Base-by-base conservation (phyloP, 1,140 invertebrate species). In the Solenopsis fugax region DNA sequence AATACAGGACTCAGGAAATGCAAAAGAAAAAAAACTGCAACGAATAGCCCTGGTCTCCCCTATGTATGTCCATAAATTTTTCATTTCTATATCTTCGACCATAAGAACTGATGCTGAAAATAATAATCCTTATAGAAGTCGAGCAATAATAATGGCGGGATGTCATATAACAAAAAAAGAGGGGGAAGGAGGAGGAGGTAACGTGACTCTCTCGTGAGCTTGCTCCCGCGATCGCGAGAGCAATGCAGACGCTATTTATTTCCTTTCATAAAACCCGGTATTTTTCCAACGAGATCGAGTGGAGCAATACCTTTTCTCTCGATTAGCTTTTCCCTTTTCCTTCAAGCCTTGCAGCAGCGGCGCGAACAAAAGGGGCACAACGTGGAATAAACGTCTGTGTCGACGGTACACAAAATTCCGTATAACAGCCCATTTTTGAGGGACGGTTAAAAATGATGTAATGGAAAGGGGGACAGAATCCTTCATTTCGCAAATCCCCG, bases 281-380 rank as follows among this genome's bases (percentile, higher is more conserved):
- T 84, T 75, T 84, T 84, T 62, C 69, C 80, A 54, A 84, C 80
- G 80, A 84, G 80, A 84, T 84, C 80, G 80, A 84, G 80, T 84
- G 69, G 69, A 60, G 80, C 80, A 84, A 84, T 84, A 84, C 69
- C 80, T 84, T 84, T 84, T 73, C 69, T 84, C 80, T 84, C 80
- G 80, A 84, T 84, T 84, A 84, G 69, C 80, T 75, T 84, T 62
- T 60, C 29, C 62, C 84, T 85, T 54, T 67, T 85, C 21, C 84
- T 29, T 69, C 45, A 48, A 52, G 37, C 34, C 60, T 12, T 41
- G 24, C 48, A 76, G 48, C 21, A 48, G 24, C 48, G 64, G 48
- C 21, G 60, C 62, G 24, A 78, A 86, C 60, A 81, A 86, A 81
- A 86, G 75, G 37, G 54, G 18, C 41, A 34, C 16, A 72, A 48